phyloP scores from a whole-genome alignment of 2,113 vertebrate species.

The Parotia lawesii region DNA sequence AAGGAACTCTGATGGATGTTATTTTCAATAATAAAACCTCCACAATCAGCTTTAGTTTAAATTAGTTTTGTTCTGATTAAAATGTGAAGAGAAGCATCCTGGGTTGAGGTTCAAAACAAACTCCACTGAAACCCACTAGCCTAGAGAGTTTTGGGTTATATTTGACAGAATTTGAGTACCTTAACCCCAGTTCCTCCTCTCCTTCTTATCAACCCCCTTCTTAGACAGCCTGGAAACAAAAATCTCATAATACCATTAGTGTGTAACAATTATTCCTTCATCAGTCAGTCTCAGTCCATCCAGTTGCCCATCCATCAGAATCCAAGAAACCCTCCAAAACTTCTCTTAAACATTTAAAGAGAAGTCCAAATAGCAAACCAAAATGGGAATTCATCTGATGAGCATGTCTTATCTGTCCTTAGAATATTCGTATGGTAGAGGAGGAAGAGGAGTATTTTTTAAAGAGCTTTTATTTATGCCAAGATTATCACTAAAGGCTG shows the following conservation, averaged over 20 bases:
- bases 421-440: neutral
- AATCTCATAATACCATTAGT: neutral
- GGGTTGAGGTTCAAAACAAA: neutral
- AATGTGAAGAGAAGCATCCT: neutral
- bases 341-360: neutral
- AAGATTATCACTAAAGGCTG: neutral
- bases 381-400: neutral
- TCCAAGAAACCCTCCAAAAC: neutral
- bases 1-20: neutral
- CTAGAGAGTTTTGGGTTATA: neutral
- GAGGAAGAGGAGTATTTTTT: neutral
- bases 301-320: neutral
- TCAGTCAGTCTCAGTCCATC: neutral
- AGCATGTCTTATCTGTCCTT: neutral
- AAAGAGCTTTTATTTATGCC: neutral
- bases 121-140: neutral
- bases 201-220: neutral
- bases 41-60: neutral
- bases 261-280: neutral
- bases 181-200: neutral
- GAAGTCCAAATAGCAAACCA: neutral
- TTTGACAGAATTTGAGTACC: neutral
- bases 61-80: neutral
- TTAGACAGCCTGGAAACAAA: neutral
- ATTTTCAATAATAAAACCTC: neutral